These are phyloP conservation scores for Parotocinclus haroldoi DNA, from an alignment of 2,797 vertebrate species.

Conservation along the genomic window DNA sequence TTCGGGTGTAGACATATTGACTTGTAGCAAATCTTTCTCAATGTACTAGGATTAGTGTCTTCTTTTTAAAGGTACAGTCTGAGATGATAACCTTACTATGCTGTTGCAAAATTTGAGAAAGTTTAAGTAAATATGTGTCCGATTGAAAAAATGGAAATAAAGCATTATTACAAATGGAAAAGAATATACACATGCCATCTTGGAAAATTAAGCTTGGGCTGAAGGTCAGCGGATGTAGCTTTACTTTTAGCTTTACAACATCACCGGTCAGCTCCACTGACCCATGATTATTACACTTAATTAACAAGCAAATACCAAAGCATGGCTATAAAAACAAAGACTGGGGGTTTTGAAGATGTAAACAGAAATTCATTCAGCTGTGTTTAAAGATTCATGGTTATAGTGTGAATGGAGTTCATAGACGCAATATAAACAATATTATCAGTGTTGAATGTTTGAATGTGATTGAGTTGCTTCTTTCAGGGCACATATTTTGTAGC, in stretches of 20 bases:
- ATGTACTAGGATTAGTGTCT: no score
- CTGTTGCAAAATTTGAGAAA: no score
- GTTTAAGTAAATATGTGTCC: no score
- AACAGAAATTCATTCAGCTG: no score
- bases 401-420: constrained; percentile 20
- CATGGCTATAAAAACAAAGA: background rate
- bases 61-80: constrained; percentile 7
- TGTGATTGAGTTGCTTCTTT: constrained; percentile 57
- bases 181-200: no score
- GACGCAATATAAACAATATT: constrained; percentile 50
- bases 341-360: background rate
- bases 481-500: constrained; percentile 70
- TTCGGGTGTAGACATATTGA: background rate
- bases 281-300: no score
- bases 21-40: background rate
- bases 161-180: no score
- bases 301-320: background rate
- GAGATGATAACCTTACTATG: background rate
- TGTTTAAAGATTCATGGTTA: background rate
- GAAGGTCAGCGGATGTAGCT: no score
- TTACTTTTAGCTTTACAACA: no score
- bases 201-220: no score
- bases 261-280: no score
- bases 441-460: constrained; percentile 56
- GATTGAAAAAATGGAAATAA: no score